Percentiles rank a stretch among this genome's conserved stretches.
These are phyloP conservation scores for Chloroceryle inda DNA, from an alignment of 2,797 vertebrate species.

Conservation along the genomic window DNA sequence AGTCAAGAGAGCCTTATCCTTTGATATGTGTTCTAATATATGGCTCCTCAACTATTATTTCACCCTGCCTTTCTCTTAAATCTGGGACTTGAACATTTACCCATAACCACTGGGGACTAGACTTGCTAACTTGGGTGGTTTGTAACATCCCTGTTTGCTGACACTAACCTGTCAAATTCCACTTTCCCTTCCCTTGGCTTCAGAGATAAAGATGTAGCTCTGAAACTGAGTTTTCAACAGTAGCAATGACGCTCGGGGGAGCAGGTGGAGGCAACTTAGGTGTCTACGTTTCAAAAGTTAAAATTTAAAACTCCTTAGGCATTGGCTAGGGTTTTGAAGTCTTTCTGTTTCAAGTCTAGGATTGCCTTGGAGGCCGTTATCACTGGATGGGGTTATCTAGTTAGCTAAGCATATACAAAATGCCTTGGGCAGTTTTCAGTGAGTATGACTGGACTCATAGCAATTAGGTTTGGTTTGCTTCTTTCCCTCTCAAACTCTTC, in stretches of 20 bases:
- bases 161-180: neutral
- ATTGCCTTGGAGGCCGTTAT: neutral
- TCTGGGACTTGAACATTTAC: neutral
- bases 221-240: neutral
- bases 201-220: neutral
- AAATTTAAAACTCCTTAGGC: neutral
- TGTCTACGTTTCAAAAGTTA: neutral
- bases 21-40: neutral
- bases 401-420: neutral
- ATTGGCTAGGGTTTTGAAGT: neutral
- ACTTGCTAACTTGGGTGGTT: neutral
- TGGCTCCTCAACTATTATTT: neutral
- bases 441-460: neutral
- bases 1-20: neutral
- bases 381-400: neutral
- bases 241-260: neutral
- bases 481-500: neutral
- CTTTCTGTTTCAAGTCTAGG: neutral
- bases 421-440: conserved; percentile 5
- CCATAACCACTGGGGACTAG: neutral
- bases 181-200: neutral
- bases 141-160: neutral
- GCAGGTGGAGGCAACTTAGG: neutral
- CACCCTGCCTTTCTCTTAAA: neutral
- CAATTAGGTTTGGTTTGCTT: neutral